These are phyloP conservation scores for Dissostichus mawsoni DNA, from an alignment of 2,113 vertebrate species.

Conservation along the genomic window DNA sequence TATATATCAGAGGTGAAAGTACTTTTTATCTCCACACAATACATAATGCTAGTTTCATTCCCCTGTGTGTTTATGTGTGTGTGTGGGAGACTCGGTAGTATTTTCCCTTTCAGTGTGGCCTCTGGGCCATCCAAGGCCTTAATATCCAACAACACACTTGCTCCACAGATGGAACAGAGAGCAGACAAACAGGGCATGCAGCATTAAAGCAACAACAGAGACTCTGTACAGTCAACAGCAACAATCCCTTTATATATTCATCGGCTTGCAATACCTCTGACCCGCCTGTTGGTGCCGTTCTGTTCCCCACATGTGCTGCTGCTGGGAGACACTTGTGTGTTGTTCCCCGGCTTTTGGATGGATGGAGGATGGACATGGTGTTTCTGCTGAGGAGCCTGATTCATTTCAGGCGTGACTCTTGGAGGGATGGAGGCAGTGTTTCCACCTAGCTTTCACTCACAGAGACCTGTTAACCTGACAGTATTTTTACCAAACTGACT, in stretches of 20 bases:
- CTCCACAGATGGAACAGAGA: conserved; percentile 40
- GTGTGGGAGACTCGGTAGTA: conserved; percentile 12
- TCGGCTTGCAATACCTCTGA: conserved; percentile 84
- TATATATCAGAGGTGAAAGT: conserved; percentile 7
- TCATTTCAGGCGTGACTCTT: conserved; percentile 10
- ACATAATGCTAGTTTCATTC: conserved; percentile 3
- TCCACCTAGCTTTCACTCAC: conserved; percentile 18
- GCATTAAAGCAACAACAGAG: conserved; percentile 66
- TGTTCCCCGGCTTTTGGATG: conserved; percentile 16
- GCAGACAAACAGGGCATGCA: conserved; percentile 64
- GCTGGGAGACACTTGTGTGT: conserved; percentile 38
- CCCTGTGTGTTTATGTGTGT: not conserved
- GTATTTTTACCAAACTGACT: conserved; percentile 52
- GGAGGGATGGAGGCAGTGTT: not conserved
- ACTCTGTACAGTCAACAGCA: conserved; percentile 82
- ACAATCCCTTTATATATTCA: conserved; percentile 85
- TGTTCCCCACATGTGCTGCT: conserved; percentile 52
- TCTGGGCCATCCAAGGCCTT: conserved; percentile 76
- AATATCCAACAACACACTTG: conserved; percentile 58
- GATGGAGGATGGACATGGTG: not conserved
- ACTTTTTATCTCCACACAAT: conserved; percentile 8
- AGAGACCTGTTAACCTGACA: conserved; percentile 22
- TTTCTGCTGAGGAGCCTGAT: conserved; percentile 17
- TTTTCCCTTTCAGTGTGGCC: conserved; percentile 62
- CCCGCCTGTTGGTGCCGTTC: conserved; percentile 59